Conservation (phyloP, 2,113 vertebrate species). For the Oncorhynchus kisutch region DNA sequence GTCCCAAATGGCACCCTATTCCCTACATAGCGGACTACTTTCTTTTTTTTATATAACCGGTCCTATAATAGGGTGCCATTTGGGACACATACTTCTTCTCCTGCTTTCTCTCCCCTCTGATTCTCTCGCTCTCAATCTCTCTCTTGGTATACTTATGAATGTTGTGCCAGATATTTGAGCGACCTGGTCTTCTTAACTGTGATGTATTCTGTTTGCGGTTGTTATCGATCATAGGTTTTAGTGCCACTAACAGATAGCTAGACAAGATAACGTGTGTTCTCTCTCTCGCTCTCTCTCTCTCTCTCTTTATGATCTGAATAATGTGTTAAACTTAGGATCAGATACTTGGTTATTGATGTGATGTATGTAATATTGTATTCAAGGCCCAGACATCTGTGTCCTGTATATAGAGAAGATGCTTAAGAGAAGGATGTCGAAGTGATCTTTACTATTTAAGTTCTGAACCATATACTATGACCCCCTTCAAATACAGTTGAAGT, state of each 20-base stretch:
- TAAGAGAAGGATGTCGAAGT: neutral
- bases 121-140: conserved; percentile 5
- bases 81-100: neutral
- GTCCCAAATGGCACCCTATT: no score
- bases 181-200: conserved; percentile 30
- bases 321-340: conserved; percentile 42
- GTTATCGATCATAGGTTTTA: conserved; percentile 50
- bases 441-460: no score
- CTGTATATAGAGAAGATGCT: conserved; percentile 7
- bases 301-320: conserved; percentile 49
- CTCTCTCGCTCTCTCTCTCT: conserved; percentile 4
- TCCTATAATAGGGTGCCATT: neutral
- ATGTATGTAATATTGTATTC: conserved; percentile 44
- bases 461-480: no score
- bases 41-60: no score
- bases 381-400: conserved; percentile 29
- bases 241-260: conserved; percentile 57
- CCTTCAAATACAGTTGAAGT: no score
- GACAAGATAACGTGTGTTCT: conserved; percentile 27
- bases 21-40: no score
- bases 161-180: conserved; percentile 44
- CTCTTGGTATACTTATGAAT: conserved; percentile 56
- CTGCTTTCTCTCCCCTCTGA: neutral
- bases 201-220: conserved; percentile 30
- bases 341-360: conserved; percentile 45